phyloP scores from a whole-genome alignment of 2,113 vertebrate species.

The Passer domesticus region DNA sequence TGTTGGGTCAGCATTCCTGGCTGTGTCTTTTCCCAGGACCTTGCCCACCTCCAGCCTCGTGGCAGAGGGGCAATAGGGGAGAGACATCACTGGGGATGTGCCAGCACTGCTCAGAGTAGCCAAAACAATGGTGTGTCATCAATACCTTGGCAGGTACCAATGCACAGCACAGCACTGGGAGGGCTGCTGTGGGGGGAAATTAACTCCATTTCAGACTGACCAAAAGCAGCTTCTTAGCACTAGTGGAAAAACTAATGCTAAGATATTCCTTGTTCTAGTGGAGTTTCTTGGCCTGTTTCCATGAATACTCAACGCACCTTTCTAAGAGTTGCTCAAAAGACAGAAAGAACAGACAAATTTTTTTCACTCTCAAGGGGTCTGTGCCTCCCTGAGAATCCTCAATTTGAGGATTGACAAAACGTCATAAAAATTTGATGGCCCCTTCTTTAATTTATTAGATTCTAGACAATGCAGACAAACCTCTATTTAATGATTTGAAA shows the following conservation, averaged over 20 bases:
- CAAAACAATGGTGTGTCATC: background rate
- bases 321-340: background rate
- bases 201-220: no score
- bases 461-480: background rate
- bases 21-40: background rate
- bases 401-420: background rate
- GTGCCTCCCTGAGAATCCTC: background rate
- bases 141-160: background rate
- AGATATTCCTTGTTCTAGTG: background rate
- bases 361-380: background rate
- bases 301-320: background rate
- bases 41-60: background rate
- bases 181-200: background rate
- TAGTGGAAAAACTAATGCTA: background rate
- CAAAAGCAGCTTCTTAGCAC: background rate
- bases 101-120: background rate
- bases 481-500: background rate
- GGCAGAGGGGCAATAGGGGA: no score
- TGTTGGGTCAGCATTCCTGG: background rate
- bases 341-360: background rate
- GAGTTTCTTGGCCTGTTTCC: rapidly evolving
- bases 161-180: background rate
- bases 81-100: background rate
- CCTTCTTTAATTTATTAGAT: background rate
- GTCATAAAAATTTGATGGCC: background rate